Evolutionary conservation across 2,113 vertebrate genomes (phyloP), one percentile per base, ranked within the genome.

Genomic region (Muscicapa adusta): DNA sequence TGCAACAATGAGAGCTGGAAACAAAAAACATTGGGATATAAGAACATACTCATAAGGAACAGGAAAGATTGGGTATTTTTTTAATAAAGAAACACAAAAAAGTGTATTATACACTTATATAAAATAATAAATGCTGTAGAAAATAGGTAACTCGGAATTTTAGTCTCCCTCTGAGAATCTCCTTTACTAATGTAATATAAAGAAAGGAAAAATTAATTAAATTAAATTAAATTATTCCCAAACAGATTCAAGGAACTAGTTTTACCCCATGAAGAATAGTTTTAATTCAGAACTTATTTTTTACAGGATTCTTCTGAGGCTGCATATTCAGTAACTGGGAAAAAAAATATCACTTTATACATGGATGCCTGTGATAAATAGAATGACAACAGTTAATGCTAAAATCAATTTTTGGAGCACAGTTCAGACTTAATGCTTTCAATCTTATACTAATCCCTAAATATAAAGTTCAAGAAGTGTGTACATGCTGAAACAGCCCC

Each of bases 91-190:
- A 73, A 56, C 7, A 9, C 1, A 16, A 73, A 51, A 56, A 40
- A 3, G 1, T 2, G 0, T 36, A 53, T 6, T 17, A 54, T 36
- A 20, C 5, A 36, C 5, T 13, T 25, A 29, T 2, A 42, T 31
- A 38, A 74, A 66, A 54, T 36, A 50, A 81, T 53, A 57, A 67
- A 54, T 36, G 2, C 3, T 43, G 12, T 31, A 51, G 29, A 43
- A 87, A 71, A 57, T 75, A 9, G 9, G 10, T 28, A 54, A 26
- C 18, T 68, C 13, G 1, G 9, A 13, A 54, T 74, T 65, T 65
- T 63, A 36, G 7, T 57, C 4, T 80, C 19, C 4, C 5, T 58
- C 8, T 62, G 33, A 77, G 45, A 47, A 76, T 65, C 15, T 61
- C 9, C 7, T 24, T 58, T 5, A 56, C 2, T 85, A 40, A 31